These are phyloP conservation scores for Amiota minor DNA, from an alignment of 2,888 invertebrate species.

Conservation along the genomic window DNA sequence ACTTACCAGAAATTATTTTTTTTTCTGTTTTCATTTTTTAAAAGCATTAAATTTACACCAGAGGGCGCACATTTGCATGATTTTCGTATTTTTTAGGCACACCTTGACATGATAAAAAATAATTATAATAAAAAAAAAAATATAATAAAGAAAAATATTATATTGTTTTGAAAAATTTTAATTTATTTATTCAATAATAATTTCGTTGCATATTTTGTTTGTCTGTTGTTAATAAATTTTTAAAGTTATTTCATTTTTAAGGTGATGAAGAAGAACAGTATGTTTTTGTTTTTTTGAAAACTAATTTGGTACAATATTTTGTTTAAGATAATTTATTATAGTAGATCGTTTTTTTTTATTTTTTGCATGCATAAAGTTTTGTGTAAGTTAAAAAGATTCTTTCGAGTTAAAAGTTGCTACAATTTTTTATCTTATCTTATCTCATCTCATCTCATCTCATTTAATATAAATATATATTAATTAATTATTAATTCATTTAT, in stretches of 20 bases:
- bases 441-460: too few relatives aligned
- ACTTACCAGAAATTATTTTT: not conserved
- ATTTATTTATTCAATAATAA: constrained; percentile 22
- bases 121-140: too few relatives aligned
- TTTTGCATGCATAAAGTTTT: constrained; percentile 17
- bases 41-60: constrained; percentile 51
- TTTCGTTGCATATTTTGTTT: constrained; percentile 5
- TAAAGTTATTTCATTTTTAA: constrained; percentile 45
- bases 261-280: constrained; percentile 9
- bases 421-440: too few relatives aligned
- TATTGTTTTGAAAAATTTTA: not conserved
- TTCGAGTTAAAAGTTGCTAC: too few relatives aligned
- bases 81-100: constrained; percentile 51
- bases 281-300: constrained; percentile 35
- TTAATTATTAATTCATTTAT: too few relatives aligned
- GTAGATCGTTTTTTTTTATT: too few relatives aligned
- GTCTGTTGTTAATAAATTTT: constrained; percentile 36
- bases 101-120: not conserved
- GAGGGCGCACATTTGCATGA: constrained; percentile 59
- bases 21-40: constrained; percentile 13
- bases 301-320: constrained; percentile 31
- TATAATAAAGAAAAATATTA: not conserved
- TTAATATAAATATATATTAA: too few relatives aligned
- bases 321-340: too few relatives aligned
- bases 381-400: constrained; percentile 29